Conservation (phyloP, 2,113 vertebrate genomes). For the Sitta europaea region DNA sequence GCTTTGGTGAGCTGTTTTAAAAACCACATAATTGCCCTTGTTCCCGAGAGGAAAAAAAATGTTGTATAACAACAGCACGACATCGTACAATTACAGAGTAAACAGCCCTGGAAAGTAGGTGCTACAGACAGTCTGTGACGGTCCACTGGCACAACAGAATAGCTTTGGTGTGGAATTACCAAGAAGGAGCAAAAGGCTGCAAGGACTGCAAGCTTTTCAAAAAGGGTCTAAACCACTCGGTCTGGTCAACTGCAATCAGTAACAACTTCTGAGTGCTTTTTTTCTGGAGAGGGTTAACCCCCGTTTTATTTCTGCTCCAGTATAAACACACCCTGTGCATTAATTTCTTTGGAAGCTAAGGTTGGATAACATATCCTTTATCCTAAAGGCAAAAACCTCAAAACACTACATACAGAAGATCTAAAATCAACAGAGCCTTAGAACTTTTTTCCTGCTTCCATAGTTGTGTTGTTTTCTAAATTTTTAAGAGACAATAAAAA, state of each 20-base stretch:
- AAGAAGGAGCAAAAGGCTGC: not conserved
- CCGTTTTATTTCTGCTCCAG: not conserved
- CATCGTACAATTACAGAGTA: not conserved
- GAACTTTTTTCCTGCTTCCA: not conserved
- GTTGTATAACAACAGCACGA: not conserved
- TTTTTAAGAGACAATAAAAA: not conserved
- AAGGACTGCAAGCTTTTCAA: not conserved
- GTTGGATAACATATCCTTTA: not conserved
- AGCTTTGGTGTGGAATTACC: not conserved
- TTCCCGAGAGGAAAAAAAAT: conserved; percentile 28
- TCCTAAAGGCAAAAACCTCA: not conserved
- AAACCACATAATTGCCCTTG: conserved; percentile 38
- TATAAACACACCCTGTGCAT: not conserved
- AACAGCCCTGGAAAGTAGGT: not conserved
- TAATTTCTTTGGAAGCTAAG: not conserved
- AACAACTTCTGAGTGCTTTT: not conserved
- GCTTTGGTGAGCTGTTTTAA: conserved; percentile 40
- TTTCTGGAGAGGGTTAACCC: not conserved
- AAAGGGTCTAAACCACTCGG: not conserved
- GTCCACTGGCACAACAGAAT: not conserved
- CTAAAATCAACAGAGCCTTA: not conserved
- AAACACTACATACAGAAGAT: not conserved
- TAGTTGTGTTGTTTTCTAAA: not conserved
- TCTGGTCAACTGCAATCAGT: not conserved
- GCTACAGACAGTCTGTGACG: not conserved